Evolutionary conservation across 2,888 invertebrate species (phyloP).

Genomic region (Ceriagrion tenellum): DNA sequence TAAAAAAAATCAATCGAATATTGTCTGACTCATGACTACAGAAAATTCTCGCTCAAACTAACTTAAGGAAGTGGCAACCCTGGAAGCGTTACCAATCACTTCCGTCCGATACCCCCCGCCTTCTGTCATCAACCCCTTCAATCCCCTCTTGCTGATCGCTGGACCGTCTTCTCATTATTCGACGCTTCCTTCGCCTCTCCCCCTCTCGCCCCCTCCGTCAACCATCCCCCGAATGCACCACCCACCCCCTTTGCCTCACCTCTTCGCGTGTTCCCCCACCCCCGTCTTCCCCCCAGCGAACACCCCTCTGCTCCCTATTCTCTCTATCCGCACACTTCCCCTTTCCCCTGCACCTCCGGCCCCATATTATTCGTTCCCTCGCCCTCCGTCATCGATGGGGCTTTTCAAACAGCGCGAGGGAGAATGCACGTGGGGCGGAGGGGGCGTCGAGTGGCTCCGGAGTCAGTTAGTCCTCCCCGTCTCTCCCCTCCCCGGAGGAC

Average conservation of each 20-base stretch:
- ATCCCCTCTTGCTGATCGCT: background rate
- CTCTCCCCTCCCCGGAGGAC: background rate
- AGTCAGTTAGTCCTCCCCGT: background rate
- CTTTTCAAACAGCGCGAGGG: background rate
- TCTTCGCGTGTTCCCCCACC: background rate
- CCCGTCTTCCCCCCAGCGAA: background rate
- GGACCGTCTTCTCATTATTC: constrained; percentile 1
- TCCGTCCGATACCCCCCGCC: background rate
- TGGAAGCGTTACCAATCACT: background rate
- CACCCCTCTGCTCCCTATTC: background rate
- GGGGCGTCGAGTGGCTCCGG: constrained; percentile 18
- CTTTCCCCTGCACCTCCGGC: background rate
- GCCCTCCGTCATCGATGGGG: background rate
- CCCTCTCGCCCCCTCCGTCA: background rate
- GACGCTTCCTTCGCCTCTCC: constrained; percentile 10
- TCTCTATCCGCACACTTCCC: background rate
- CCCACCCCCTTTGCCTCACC: background rate
- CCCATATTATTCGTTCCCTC: background rate
- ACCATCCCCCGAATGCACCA: too few species aligned
- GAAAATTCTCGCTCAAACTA: too few species aligned
- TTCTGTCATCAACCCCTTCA: background rate
- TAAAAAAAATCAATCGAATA: too few species aligned
- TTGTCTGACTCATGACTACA: too few species aligned
- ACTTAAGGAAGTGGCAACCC: background rate
- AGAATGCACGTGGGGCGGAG: background rate